These are phyloP conservation scores for Phoxinus phoxinus DNA, from an alignment of 2,113 vertebrate genomes.

Conservation along the genomic window DNA sequence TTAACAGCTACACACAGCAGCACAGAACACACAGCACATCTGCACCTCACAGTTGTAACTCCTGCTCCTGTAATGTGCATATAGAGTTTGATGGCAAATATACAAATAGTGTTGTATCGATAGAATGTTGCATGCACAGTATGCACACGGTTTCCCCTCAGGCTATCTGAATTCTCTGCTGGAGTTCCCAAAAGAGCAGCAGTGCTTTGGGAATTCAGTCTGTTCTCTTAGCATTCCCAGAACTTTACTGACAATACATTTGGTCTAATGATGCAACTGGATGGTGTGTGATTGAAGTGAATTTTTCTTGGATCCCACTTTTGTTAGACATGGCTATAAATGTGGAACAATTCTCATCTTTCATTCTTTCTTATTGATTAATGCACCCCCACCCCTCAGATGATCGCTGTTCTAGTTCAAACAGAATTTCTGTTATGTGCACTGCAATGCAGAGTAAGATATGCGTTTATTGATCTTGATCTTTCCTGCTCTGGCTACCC, in stretches of 20 bases:
- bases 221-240: slow-evolving; percentile 2
- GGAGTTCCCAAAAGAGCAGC: neutral
- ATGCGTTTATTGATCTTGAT: slow-evolving; percentile 24
- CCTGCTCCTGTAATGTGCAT: neutral
- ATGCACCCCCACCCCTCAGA: neutral
- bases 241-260: neutral
- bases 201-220: neutral
- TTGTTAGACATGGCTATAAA: slow-evolving; percentile 6
- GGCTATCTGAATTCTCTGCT: neutral
- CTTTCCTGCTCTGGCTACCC: neutral
- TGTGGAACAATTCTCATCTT: neutral
- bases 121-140: neutral
- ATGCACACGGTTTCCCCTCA: neutral
- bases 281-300: neutral
- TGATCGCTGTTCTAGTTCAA: neutral
- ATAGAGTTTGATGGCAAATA: neutral
- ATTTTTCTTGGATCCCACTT: neutral
- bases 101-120: neutral
- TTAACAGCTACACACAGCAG: neutral
- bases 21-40: neutral
- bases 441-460: neutral
- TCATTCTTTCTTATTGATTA: slow-evolving; percentile 14
- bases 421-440: neutral
- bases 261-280: slow-evolving; percentile 12
- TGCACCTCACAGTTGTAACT: neutral